A percentile compares a stretch with the other conserved stretches of the same genome.
These are phyloP conservation scores for Melanotaenia maccullochi DNA, from an alignment of 2,797 vertebrate genomes.

Conservation along the genomic window DNA sequence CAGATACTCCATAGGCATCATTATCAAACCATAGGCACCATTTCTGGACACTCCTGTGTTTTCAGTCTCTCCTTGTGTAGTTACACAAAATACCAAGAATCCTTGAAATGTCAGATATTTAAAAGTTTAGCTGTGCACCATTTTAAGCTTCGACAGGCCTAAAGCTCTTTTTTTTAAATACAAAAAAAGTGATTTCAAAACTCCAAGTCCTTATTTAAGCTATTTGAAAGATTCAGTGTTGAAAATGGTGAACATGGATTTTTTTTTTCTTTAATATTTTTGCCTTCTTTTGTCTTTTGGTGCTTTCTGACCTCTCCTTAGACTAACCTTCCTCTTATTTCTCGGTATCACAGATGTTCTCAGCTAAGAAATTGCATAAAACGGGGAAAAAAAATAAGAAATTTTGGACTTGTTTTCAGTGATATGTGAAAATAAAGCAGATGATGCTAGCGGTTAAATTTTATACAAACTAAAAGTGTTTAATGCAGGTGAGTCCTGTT, in stretches of 20 bases:
- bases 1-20: constrained; percentile 16
- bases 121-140: constrained; percentile 18
- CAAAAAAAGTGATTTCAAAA: neutral
- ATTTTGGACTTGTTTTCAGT: constrained; percentile 1
- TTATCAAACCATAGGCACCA: constrained; percentile 21
- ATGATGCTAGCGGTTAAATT: constrained; percentile 6
- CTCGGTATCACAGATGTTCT: constrained; percentile 14
- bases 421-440: constrained; percentile 19
- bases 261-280: neutral
- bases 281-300: neutral
- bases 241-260: neutral
- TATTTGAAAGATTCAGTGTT: neutral
- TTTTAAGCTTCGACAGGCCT: constrained; percentile 30
- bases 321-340: neutral
- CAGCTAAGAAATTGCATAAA: constrained; percentile 37
- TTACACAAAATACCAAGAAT: constrained; percentile 28
- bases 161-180: constrained; percentile 1
- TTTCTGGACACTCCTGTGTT: constrained; percentile 47
- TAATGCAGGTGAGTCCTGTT: constrained; percentile 26
- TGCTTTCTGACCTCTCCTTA: constrained; percentile 14
- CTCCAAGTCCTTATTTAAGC: neutral
- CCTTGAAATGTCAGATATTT: constrained; percentile 27
- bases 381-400: constrained; percentile 4
- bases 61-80: constrained; percentile 32
- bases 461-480: constrained; percentile 19